Base-by-base conservation (phyloP, 2,888 invertebrate genomes). In the Teinopalpus imperialis region DNA sequence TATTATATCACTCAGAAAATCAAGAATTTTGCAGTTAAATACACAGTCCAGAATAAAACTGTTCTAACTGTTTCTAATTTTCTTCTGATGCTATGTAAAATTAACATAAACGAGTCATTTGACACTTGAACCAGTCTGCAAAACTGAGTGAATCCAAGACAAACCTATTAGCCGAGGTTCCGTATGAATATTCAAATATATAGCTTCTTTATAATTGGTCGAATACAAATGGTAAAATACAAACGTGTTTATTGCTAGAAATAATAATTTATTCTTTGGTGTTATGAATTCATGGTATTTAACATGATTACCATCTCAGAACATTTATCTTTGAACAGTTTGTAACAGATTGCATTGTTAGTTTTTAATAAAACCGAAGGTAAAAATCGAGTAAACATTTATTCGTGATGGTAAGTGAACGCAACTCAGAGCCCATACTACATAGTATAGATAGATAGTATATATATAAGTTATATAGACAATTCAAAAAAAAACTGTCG, bases 141-240 rank as follows among this genome's bases (percentile, higher is more conserved):
- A 41, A 53, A 49, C 56, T 59, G 61, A 71, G 24, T 41, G 20
- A 30, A 30, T 16, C 6, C 6, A 13, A 29, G 13, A 21, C 63
- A 59, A 61, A 64, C 72, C 64, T 71, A 70, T 68, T 75, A 74
- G 73, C 71, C 75, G 80, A 75, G 79, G 76, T 68, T 66, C 47
- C 53, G 57, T 51, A 73, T 77, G 69, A 74, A 78, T 77, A 81
- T 78, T 74, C 69, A 77, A 56, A 57, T 54, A n/a, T n/a, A 54
- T 51, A 52, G 53, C 57, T 55, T 53, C 58, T 52, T 56, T 60
- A 56, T 59, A 50, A 43, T 40, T 34, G 26, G 32, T 9, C 10
- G 30, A 26, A 30, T n/a, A n/a, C 29, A 8, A 14, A 32, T 4
- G 7, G 21, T 3, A 21, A n/a, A 18, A 21, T 16, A 16, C 16